Conservation (phyloP, 2,797 vertebrate species). For the Typhlichthys eigenmanni region DNA sequence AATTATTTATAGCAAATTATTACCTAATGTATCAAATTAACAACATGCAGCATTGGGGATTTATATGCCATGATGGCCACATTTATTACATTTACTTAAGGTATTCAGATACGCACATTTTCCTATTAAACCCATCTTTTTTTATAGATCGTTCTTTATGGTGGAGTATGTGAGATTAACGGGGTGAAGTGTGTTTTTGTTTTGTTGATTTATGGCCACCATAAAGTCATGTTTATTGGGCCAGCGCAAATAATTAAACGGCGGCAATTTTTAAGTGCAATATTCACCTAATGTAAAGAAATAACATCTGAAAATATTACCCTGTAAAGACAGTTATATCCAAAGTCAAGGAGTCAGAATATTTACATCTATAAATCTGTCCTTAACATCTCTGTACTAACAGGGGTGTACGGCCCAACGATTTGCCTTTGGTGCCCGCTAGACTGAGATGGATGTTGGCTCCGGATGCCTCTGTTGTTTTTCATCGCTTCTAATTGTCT, state of each 20-base stretch:
- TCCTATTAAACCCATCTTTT: conserved; percentile 91
- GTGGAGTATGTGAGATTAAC: conserved; percentile 97
- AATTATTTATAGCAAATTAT: conserved; percentile 99
- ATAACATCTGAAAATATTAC: conserved; percentile 89
- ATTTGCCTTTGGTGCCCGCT: conserved; percentile 80
- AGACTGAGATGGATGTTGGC: conserved; percentile 79
- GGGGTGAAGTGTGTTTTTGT: conserved; percentile 94
- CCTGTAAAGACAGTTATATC: conserved; percentile 92
- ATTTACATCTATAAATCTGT: conserved; percentile 92
- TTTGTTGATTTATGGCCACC: conserved; percentile 88
- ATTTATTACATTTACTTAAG: conserved; percentile 99
- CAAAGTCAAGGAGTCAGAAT: conserved; percentile 92
- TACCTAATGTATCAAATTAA: conserved; percentile 99
- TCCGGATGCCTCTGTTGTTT: conserved; percentile 78
- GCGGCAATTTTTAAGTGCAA: conserved; percentile 92
- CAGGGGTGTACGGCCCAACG: conserved; percentile 79
- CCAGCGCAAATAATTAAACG: conserved; percentile 98
- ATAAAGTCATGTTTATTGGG: conserved; percentile 98
- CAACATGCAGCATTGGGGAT: conserved; percentile 95
- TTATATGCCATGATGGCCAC: conserved; percentile 87
- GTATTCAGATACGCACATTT: conserved; percentile 93
- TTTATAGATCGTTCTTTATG: conserved; percentile 95
- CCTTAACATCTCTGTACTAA: conserved; percentile 80
- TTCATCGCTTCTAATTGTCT: conserved; percentile 63
- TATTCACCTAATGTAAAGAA: conserved; percentile 93